These are phyloP conservation scores for Apodemus agrarius DNA, from an alignment of 2,797 vertebrate genomes.

Conservation along the genomic window DNA sequence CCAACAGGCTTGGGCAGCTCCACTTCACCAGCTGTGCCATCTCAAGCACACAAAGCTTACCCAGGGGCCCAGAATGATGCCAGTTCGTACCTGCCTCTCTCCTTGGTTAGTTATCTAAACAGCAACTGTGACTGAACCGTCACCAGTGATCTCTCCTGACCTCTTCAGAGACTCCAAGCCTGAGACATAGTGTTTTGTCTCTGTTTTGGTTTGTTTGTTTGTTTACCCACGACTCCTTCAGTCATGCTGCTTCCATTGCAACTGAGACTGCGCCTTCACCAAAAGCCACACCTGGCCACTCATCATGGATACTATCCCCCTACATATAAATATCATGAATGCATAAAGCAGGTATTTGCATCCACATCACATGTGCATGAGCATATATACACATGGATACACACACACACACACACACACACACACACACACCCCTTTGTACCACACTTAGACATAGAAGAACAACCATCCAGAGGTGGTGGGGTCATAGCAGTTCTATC, in stretches of 20 bases:
- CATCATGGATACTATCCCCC: neutral
- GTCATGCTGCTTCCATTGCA: neutral
- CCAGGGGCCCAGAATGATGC: neutral
- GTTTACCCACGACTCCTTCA: neutral
- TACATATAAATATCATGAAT: neutral
- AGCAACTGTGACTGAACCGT: neutral
- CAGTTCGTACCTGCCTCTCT: neutral
- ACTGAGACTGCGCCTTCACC: neutral
- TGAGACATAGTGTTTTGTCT: neutral
- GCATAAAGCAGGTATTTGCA: neutral
- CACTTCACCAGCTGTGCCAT: neutral
- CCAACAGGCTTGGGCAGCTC: neutral
- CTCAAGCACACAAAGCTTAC: neutral
- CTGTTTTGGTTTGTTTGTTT: too few relatives aligned
- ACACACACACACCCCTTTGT: neutral
- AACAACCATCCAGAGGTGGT: neutral
- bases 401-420: neutral
- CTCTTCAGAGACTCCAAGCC: neutral
- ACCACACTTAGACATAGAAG: neutral
- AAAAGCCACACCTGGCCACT: neutral
- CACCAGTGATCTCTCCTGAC: neutral
- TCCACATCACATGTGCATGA: too few relatives aligned
- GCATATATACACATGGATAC: neutral
- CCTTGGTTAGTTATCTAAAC: neutral
- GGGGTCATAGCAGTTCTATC: neutral